Base-by-base conservation (phyloP, 2,797 vertebrate genomes). In the Acipenser ruthenus region DNA sequence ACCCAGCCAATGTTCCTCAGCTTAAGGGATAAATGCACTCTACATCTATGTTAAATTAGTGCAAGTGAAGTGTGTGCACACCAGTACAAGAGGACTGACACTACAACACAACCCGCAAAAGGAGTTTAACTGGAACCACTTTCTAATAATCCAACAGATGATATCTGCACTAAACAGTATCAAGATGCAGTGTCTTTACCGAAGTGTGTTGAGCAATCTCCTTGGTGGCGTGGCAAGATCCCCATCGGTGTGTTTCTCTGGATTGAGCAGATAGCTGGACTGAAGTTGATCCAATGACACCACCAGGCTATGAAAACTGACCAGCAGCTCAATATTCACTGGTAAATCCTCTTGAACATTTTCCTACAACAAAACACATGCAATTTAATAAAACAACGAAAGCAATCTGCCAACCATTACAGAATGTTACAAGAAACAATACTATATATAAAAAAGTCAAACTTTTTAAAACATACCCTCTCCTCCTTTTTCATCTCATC, bases 251-350 rank as follows among this genome's bases (percentile, higher is more conserved):
- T 95, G 93, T 74, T 91, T 91, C 58, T 94, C 91, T 2, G 93
- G 90, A 79, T 89, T 94, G 69, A 96, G 83, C 68, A 98, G 87
- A 81, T 93, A 98, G 79, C 87, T 92, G 77, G 93, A 91, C 82
- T 97, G 96, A 76, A 98, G 91, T 77, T 95, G 93, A 82, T 99
- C 95, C 55, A 94, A 86, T 2, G 94, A 95, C 1, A 90, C 83
- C 66, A 98, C 94, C 78, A 99, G 80, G 48, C 88, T 92, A 77
- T 92, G 91, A 78, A 99, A 90, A 74, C 92, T 98, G 76, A 88
- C 86, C 47, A 99, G 90, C 8, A 99, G 86, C 67, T 98, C 93
- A 0, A 93, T 89, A 70, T 90, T 93, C 79, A 89, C 86, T 48
- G 91, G 82, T 49, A 86, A 69, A 60, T 85, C 80, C 78, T 93